Percentiles rank a stretch among this genome's conserved stretches.
Conservation (phyloP, 2,113 vertebrate species). For the Lates calcarifer region DNA sequence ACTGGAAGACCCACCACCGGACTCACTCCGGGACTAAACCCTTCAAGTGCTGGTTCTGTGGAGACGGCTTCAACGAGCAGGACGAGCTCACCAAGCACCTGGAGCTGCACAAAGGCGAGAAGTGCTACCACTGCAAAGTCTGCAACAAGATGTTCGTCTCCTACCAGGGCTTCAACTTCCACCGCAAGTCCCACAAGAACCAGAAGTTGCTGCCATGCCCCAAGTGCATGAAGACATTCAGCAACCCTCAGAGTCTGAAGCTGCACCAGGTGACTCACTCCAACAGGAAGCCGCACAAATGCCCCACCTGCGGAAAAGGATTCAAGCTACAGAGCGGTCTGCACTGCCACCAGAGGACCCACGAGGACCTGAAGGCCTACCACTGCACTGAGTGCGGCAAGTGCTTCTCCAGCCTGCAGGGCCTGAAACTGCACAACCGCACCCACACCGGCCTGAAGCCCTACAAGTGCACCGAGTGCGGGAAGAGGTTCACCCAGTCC, state of each 20-base stretch:
- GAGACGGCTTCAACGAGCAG: constrained; percentile 61
- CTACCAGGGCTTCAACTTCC: constrained; percentile 75
- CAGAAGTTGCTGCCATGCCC: constrained; percentile 55
- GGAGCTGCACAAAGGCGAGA: constrained; percentile 52
- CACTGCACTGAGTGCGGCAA: constrained; percentile 70
- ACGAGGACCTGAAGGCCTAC: constrained; percentile 63
- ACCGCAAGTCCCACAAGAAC: constrained; percentile 57
- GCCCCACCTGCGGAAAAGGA: constrained; percentile 66
- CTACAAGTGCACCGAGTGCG: constrained; percentile 66
- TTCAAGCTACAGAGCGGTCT: constrained; percentile 74
- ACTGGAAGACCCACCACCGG: constrained; percentile 75
- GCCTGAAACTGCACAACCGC: constrained; percentile 73
- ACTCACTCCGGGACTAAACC: constrained; percentile 72
- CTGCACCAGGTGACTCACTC: constrained; percentile 74
- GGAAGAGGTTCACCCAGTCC: constrained; percentile 76
- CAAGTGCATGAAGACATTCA: constrained; percentile 67
- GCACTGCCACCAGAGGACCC: constrained; percentile 69
- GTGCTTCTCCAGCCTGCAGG: constrained; percentile 73
- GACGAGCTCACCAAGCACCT: constrained; percentile 57
- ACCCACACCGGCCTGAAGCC: constrained; percentile 74
- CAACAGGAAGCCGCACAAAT: constrained; percentile 60
- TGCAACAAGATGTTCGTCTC: constrained; percentile 74
- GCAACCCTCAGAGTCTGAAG: constrained; percentile 73
- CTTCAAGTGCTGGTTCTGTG: constrained; percentile 74
- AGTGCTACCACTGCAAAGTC: constrained; percentile 64